Evolutionary conservation across 2,797 vertebrate genomes (phyloP).

Genomic region (Pempheris klunzingeri): DNA sequence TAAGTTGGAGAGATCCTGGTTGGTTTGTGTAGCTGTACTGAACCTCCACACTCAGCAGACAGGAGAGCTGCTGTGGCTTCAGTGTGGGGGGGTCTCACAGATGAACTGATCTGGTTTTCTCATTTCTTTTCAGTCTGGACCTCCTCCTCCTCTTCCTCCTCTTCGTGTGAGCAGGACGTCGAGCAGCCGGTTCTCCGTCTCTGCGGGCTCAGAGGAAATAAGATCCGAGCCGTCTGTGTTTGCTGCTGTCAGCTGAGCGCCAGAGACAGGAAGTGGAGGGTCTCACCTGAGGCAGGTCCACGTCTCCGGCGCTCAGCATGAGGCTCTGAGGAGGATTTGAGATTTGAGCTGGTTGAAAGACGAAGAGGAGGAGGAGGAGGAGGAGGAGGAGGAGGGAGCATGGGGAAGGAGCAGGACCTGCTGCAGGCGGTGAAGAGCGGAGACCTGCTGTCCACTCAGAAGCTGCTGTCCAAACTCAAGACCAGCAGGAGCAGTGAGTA

Average conservation of each 20-base stretch:
- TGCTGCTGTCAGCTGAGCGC: slow-evolving; percentile 25
- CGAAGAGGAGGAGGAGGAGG: slow-evolving; percentile 27
- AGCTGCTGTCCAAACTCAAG: slow-evolving; percentile 83
- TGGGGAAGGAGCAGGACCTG: slow-evolving; percentile 89
- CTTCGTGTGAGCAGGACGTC: no score
- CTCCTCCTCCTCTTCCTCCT: not conserved
- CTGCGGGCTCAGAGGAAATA: not conserved
- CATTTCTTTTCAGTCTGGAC: slow-evolving; percentile 13
- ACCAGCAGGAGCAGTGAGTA: slow-evolving; percentile 84
- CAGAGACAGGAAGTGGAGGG: slow-evolving; percentile 15
- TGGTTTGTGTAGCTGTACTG: no score
- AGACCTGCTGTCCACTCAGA: slow-evolving; percentile 82
- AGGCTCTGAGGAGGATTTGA: slow-evolving; percentile 62
- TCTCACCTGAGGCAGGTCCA: slow-evolving; percentile 55
- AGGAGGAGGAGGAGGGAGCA: slow-evolving; percentile 53
- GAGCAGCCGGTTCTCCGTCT: no score
- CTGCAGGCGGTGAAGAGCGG: slow-evolving; percentile 86
- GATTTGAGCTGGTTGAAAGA: slow-evolving; percentile 17
- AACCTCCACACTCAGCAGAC: not conserved
- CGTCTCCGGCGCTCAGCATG: slow-evolving; percentile 59
- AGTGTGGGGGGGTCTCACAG: not conserved
- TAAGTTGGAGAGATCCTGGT: no score
- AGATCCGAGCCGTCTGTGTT: not conserved
- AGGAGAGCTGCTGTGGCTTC: not conserved
- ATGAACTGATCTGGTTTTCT: slow-evolving; percentile 54